Percentiles rank a stretch among this genome's conserved stretches.
Conservation (phyloP, 2,797 vertebrate genomes). For the Valencia hispanica region DNA sequence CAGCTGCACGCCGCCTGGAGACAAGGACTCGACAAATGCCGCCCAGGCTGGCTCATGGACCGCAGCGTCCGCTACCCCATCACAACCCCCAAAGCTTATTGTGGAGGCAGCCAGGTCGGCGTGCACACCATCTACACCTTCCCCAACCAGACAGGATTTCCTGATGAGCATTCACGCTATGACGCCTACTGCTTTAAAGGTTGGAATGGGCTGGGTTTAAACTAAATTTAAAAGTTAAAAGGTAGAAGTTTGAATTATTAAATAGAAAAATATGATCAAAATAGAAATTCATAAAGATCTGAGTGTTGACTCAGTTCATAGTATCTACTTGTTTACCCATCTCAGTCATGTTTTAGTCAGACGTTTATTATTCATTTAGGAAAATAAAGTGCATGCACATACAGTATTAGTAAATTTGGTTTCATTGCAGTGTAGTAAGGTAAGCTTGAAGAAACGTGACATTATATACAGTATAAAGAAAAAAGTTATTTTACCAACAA, state of each 20-base stretch:
- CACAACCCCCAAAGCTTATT: conserved; percentile 82
- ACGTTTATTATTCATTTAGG: neutral
- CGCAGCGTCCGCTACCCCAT: conserved; percentile 93
- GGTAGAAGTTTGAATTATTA: too few species aligned
- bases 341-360: neutral
- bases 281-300: neutral
- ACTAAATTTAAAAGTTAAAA: too few species aligned
- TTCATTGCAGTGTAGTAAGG: neutral
- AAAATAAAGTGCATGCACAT: neutral
- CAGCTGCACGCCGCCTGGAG: conserved; percentile 93
- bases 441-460: neutral
- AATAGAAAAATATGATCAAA: neutral
- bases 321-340: neutral
- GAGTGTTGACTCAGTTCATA: too few species aligned
- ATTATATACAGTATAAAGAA: neutral
- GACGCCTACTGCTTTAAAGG: conserved; percentile 94
- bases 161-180: conserved; percentile 85
- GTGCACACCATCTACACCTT: conserved; percentile 89
- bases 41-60: conserved; percentile 91
- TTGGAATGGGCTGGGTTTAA: conserved; percentile 54
- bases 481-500: neutral
- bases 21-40: conserved; percentile 90
- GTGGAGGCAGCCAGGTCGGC: conserved; percentile 86
- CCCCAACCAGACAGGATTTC: conserved; percentile 91
- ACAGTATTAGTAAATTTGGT: neutral